Evolutionary conservation across 2,888 invertebrate species (phyloP).

Genomic region (Chironomus tentans): DNA sequence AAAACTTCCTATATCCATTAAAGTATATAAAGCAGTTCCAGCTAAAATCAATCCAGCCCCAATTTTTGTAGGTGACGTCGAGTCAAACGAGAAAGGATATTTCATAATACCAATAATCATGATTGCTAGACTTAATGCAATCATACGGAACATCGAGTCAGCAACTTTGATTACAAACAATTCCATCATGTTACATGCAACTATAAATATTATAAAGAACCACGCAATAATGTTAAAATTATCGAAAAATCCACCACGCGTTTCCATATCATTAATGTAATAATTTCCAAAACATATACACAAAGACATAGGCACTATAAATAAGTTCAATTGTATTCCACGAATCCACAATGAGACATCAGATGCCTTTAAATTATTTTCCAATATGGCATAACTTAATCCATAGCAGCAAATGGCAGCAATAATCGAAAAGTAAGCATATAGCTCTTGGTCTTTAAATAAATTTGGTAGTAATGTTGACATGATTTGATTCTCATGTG

Average conservation of each 20-base stretch:
- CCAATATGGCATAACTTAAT: background rate
- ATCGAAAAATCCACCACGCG: background rate
- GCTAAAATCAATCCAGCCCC: background rate
- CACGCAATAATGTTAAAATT: conserved; percentile 15
- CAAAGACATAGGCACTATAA: background rate
- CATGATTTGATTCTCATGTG: background rate
- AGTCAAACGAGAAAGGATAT: background rate
- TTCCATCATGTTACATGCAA: conserved; percentile 6
- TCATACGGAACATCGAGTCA: background rate
- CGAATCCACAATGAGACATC: background rate
- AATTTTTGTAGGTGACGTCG: background rate
- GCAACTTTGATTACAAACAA: conserved; percentile 9
- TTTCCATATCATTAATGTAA: background rate
- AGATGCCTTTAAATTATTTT: background rate
- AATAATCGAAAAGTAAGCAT: background rate
- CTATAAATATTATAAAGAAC: conserved; percentile 7
- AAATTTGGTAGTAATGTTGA: background rate
- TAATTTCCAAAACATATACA: background rate
- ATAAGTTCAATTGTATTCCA: conserved; percentile 1
- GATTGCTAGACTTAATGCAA: background rate
- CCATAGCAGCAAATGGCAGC: background rate
- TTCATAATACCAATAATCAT: background rate
- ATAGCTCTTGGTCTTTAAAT: background rate
- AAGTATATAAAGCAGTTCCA: background rate
- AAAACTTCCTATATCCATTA: background rate